Base-by-base conservation (phyloP, 2,888 invertebrate genomes). In the Orthonychiurus folsomi region DNA sequence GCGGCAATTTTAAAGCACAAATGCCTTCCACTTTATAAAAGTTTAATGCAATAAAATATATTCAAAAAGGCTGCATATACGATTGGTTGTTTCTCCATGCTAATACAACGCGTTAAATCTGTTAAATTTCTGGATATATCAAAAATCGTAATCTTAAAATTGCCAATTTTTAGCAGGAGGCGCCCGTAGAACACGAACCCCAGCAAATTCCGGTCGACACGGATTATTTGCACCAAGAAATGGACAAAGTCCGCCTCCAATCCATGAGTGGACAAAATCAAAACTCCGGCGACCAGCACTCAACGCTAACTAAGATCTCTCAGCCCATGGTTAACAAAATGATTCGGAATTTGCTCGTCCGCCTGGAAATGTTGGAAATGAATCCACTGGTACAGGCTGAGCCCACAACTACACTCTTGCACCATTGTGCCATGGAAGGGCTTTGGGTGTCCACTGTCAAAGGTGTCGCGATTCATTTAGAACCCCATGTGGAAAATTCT, bases 391-490 rank as follows among this genome's bases (percentile, higher is more conserved):
- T n/a, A n/a, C n/a, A n/a, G n/a, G 37, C 37, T 37, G 37, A 37
- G 37, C 37, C 37, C 37, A 37, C 9, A 5, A 37, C 37, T 37
- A 9, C 15, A 37, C 9, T 37, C 37, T 12, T 20, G 52, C 12
- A 52, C 5, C 21, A 37, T 24, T 71, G 71, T 50, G 60, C 57
- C 48, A 58, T 68, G 15, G 66, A 68, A 26, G 71, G 68, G 12
- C 53, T 68, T 47, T 71, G 71, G 71, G 26, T 68, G 3, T 68
- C 68, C n/a, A 60, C 65, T 2, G 60, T 68, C n/a, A 66, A 69
- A 1, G 71, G 69, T 15, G 66, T 66, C 15, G 68, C 67, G 12
- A 69, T 71, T 52, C 63, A 66, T 52, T 63, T 71, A 15, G 48
- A 64, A 24, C 67, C 69, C 12, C 37, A 55, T n/a, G 56, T 56